These are phyloP conservation scores for Pseudachorutes palmiensis DNA, from an alignment of 1,140 invertebrate species.

Conservation along the genomic window DNA sequence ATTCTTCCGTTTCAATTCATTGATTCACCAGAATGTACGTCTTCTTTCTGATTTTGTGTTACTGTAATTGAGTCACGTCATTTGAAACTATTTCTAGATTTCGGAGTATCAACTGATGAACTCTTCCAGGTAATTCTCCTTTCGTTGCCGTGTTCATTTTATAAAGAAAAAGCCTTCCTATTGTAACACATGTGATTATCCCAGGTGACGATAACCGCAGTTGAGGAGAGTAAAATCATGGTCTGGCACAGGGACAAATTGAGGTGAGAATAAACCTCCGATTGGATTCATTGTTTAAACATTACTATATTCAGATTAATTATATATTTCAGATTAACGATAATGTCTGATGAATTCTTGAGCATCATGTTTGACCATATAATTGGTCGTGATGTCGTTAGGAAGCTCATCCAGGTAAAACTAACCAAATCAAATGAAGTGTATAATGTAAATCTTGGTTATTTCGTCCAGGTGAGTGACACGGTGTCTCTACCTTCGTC, in stretches of 20 bases:
- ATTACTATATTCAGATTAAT: no score
- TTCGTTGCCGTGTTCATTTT: no score
- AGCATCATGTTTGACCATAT: constrained; percentile 79
- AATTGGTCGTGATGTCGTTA: constrained; percentile 76
- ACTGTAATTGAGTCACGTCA: not conserved
- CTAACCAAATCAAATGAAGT: not conserved
- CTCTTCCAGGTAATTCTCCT: constrained; percentile 67
- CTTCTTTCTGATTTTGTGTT: not conserved
- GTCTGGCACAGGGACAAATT: constrained; percentile 74
- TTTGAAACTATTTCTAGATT: constrained; percentile 46
- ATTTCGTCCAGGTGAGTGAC: constrained; percentile 18
- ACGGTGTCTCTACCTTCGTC: not conserved
- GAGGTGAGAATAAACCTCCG: not conserved
- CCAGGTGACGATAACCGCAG: constrained; percentile 74
- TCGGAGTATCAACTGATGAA: constrained; percentile 78
- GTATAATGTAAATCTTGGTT: constrained; percentile 10
- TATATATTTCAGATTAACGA: constrained; percentile 58
- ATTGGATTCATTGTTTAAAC: no score
- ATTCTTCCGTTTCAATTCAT: constrained; percentile 83
- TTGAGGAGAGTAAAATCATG: constrained; percentile 74
- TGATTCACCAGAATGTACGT: constrained; percentile 70
- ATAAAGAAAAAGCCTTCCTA: no score
- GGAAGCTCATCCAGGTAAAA: constrained; percentile 76
- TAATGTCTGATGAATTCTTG: constrained; percentile 73
- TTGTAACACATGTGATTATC: no score